Percentiles rank a stretch among this genome's conserved stretches.
Evolutionary conservation across 2,888 invertebrate species (phyloP).

Genomic region (Buathra laborator): DNA sequence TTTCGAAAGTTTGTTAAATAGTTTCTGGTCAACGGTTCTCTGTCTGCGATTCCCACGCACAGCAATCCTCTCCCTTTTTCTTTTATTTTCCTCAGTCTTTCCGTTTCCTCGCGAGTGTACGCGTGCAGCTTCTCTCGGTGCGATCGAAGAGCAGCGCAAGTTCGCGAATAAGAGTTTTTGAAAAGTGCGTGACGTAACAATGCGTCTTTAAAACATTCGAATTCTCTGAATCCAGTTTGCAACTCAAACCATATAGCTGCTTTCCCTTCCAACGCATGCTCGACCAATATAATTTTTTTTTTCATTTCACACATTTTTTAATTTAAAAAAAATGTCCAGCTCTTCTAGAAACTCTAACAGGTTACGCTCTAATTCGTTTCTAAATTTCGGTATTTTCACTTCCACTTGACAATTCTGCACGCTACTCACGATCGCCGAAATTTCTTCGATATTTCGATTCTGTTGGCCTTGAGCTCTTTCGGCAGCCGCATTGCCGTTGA

Average conservation of each 20-base stretch:
- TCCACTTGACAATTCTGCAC: background rate
- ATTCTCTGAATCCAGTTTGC: background rate
- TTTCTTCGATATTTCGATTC: background rate
- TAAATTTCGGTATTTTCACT: background rate
- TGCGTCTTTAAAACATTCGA: conserved; percentile 32
- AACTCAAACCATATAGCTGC: conserved; percentile 47
- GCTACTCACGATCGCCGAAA: background rate
- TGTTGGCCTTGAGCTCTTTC: background rate
- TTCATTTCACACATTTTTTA: background rate
- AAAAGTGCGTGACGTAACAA: too few relatives aligned
- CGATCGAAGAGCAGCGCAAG: too few relatives aligned
- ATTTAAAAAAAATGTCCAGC: conserved; percentile 32
- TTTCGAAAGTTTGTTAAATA: too few relatives aligned
- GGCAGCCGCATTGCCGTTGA: background rate
- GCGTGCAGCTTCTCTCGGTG: too few relatives aligned
- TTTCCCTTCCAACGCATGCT: conserved; percentile 46
- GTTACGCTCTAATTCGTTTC: background rate
- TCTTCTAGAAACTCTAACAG: conserved; percentile 44
- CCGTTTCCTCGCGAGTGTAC: too few relatives aligned
- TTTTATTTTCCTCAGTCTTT: too few relatives aligned
- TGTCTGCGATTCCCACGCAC: too few relatives aligned
- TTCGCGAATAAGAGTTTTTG: too few relatives aligned
- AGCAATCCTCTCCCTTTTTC: too few relatives aligned
- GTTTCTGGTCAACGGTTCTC: too few relatives aligned
- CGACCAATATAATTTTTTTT: conserved; percentile 22